These are phyloP conservation scores for Choloepus didactylus DNA, from an alignment of 2,797 vertebrate species.

Conservation along the genomic window DNA sequence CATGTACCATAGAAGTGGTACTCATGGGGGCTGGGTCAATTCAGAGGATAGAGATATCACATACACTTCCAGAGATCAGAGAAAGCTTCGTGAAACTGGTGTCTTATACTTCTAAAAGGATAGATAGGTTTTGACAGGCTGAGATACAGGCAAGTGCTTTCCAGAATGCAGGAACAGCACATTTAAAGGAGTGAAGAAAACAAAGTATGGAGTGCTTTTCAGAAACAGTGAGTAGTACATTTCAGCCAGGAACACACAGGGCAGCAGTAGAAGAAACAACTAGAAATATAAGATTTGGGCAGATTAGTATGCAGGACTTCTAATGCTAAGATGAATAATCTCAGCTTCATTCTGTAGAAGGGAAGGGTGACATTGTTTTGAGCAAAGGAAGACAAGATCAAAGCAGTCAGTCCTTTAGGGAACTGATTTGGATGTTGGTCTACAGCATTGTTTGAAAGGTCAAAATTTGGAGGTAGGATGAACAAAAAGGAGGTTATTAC, in stretches of 20 bases:
- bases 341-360: not conserved
- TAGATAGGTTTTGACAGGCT: not conserved
- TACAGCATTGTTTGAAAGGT: conserved; percentile 35
- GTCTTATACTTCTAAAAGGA: not conserved
- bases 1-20: not conserved
- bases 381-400: conserved; percentile 9
- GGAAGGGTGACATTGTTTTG: not conserved
- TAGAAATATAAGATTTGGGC: not conserved
- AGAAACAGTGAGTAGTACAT: not conserved
- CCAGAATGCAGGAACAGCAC: conserved; percentile 11
- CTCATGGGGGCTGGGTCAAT: not conserved
- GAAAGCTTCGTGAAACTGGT: conserved; percentile 20
- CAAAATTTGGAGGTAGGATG: conserved; percentile 14
- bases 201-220: not conserved
- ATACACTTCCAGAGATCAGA: conserved; percentile 2
- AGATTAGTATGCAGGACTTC: not conserved
- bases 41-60: conserved; percentile 8
- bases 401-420: not conserved
- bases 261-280: not conserved
- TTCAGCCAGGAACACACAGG: not conserved
- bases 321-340: conserved; percentile 37
- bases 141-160: not conserved
- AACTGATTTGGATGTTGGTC: not conserved
- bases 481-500: not conserved
- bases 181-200: not conserved